Evolutionary conservation across 2,113 vertebrate species (phyloP).

Genomic region (Tachycineta bicolor): DNA sequence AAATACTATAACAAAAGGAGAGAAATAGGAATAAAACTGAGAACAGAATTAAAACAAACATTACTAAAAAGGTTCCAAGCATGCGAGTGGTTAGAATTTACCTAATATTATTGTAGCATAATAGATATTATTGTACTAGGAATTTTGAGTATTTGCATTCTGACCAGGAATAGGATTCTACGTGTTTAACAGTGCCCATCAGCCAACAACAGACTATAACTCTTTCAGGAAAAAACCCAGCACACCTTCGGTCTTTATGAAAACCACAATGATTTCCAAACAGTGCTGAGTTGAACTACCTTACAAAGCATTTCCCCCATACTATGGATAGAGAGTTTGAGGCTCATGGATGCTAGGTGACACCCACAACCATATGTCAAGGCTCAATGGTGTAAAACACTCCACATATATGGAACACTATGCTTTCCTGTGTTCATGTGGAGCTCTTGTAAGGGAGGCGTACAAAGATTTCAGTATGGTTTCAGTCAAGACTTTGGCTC

Average conservation of each 20-base stretch:
- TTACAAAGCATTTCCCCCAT: background rate
- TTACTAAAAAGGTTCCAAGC: background rate
- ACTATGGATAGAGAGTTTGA: background rate
- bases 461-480: background rate
- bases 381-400: background rate
- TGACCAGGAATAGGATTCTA: background rate
- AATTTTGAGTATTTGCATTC: background rate
- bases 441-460: background rate
- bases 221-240: background rate
- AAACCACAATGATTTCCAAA: background rate
- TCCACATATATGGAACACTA: background rate
- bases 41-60: background rate
- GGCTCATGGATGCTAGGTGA: slow-evolving; percentile 3
- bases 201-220: background rate
- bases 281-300: background rate
- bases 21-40: background rate
- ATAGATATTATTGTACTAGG: background rate
- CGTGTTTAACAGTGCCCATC: background rate
- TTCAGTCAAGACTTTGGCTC: background rate
- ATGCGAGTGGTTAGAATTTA: background rate
- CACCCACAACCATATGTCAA: slow-evolving; percentile 1
- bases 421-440: background rate
- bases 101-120: background rate
- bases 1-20: background rate
- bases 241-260: background rate